These are phyloP conservation scores for rabbit (Oryctolagus cuniculus) DNA, from an alignment of 2,113 vertebrate genomes.

Conservation along the genomic window mOryCun1.1 NC_091443.1:37799001-37799500, in stretches of 20 bases:
- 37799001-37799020: background rate
- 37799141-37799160: background rate
- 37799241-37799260: constrained; percentile 89
- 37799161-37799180: background rate
- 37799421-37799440: constrained; percentile 35
- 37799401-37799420: background rate
- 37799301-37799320: constrained; percentile 82
- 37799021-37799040: background rate
- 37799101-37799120: background rate
- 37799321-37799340: constrained; percentile 86
- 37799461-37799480: constrained; percentile 16
- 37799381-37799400: background rate
- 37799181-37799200: constrained; percentile 91
- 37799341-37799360: constrained; percentile 87
- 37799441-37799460: constrained; percentile 15
- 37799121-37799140: background rate
- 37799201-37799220: constrained; percentile 85
- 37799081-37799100: background rate
- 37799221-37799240: constrained; percentile 86
- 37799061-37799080: background rate
- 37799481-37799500: background rate
- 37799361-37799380: constrained; percentile 63
- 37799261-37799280: constrained; percentile 89
- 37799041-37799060: background rate
- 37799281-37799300: constrained; percentile 87